These are phyloP conservation scores for Brachyistius frenatus DNA, from an alignment of 2,113 vertebrate species.

Conservation along the genomic window DNA sequence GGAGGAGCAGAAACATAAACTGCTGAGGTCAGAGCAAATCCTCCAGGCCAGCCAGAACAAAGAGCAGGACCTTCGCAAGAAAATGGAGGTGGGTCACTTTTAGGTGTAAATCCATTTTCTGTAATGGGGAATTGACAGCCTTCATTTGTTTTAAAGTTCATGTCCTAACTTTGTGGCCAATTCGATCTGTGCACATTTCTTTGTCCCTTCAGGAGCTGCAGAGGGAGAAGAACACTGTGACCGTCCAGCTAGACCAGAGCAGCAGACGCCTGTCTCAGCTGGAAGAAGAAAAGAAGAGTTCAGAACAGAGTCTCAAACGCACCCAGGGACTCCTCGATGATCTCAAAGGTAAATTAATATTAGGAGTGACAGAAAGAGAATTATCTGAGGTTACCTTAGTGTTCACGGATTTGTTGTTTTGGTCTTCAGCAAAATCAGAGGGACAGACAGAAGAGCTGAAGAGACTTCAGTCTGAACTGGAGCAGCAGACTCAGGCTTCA, in stretches of 20 bases:
- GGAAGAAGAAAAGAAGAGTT: conserved; percentile 86
- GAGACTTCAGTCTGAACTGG: conserved; percentile 85
- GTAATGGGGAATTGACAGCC: neutral
- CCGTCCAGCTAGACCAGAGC: conserved; percentile 85
- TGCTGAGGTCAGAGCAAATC: conserved; percentile 84
- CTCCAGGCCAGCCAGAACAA: conserved; percentile 79
- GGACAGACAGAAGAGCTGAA: conserved; percentile 84
- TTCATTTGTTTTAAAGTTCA: no score
- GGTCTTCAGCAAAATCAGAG: conserved; percentile 84
- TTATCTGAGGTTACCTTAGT: neutral
- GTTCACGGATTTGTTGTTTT: neutral
- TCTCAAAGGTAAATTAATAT: conserved; percentile 83
- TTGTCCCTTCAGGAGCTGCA: conserved; percentile 84
- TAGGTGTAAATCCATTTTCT: neutral
- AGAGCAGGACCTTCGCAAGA: conserved; percentile 86
- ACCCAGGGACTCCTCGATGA: conserved; percentile 87
- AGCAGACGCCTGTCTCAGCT: conserved; percentile 80
- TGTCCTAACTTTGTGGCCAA: no score
- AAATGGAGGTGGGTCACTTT: conserved; percentile 81
- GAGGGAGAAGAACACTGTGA: conserved; percentile 82
- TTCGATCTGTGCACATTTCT: neutral
- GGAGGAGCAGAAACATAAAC: conserved; percentile 86
- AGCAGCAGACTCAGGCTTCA: conserved; percentile 81
- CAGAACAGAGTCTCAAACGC: conserved; percentile 84
- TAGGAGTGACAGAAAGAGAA: neutral